A percentile compares a stretch with the other conserved stretches of the same genome.
Evolutionary conservation across 1,140 invertebrate genomes (phyloP).

Genomic region (Stegodyphus mimosarum): DNA sequence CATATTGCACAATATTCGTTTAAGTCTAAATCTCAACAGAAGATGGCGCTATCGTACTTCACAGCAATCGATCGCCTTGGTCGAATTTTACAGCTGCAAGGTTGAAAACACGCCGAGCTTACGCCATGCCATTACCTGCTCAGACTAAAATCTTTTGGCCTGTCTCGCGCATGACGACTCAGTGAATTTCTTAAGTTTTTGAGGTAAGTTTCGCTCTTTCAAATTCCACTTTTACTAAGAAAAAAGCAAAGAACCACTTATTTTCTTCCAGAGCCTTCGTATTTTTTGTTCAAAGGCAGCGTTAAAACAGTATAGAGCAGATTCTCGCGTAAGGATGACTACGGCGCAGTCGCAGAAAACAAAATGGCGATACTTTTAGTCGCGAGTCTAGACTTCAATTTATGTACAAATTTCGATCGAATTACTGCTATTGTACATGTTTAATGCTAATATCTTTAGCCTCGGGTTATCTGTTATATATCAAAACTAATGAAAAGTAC

Average conservation of each 20-base stretch:
- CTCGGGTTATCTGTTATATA: not conserved
- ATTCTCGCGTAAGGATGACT: constrained; percentile 30
- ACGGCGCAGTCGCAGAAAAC: constrained; percentile 60
- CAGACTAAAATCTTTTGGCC: constrained; percentile 59
- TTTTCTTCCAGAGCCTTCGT: not conserved
- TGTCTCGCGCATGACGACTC: constrained; percentile 59
- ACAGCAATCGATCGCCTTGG: constrained; percentile 52
- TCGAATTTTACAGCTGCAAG: constrained; percentile 46
- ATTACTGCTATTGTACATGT: too few relatives aligned
- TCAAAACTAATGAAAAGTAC: constrained; percentile 12
- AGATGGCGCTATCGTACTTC: constrained; percentile 45
- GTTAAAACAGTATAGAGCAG: constrained; percentile 19
- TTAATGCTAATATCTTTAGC: too few relatives aligned
- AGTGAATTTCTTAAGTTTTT: constrained; percentile 37
- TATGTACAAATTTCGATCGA: too few relatives aligned
- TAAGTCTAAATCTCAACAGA: not conserved
- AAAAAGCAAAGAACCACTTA: constrained; percentile 13
- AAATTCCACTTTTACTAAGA: not conserved
- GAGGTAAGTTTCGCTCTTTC: constrained; percentile 45
- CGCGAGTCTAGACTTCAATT: too few relatives aligned
- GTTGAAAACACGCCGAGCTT: constrained; percentile 43
- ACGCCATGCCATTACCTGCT: constrained; percentile 59
- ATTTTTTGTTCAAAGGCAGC: constrained; percentile 13
- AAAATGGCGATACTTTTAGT: constrained; percentile 42
- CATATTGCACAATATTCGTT: not conserved